Evolutionary conservation across 1,140 invertebrate species (phyloP), one percentile per base, ranked within the genome.

Genomic region (Drosophila biarmipes): DNA sequence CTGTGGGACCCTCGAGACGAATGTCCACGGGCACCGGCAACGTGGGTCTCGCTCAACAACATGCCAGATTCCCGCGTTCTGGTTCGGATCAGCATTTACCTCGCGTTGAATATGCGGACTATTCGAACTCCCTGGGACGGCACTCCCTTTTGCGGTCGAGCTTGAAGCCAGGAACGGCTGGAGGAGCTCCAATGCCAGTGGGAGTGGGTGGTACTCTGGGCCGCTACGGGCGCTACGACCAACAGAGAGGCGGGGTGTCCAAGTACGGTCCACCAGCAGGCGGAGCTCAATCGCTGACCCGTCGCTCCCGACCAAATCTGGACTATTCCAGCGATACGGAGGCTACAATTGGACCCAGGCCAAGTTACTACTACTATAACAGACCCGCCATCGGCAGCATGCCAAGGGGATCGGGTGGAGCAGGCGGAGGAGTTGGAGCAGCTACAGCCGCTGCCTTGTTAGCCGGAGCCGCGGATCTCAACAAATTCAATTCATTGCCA

Each of bases 261-360:
- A 92, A 92, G 57, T 92, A 91, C 56, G 91, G 78, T 8, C 87
- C 91, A 1, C 79, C 84, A 4, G 64, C 72, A 12, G 55, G 92
- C 67, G 68, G 93, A 55, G 80, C 92, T 64, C 87, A 92, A 15
- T 94, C 94, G 57, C 92, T 95, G 54, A 94, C 94, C 0, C 94
- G 96, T 89, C 93, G 96, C 67, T 95, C 96, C 75, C 93, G 96
- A 66, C 93, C 95, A 21, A 95, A 96, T 45, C 93, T 98, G 72
- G 97, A 98, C 92, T 98, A 98, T 91, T 97, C 97, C 34, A 98
- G 98, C 14, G 98, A 99, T 90, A 98, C 98, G 0, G 98, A 99
- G 93, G 96, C 97, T 2, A 96, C 96, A 0, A 96, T 95, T 66
- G 96, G 96, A 15, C 94, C 95, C 15, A 94, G 96, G 63, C 95